Percentiles rank a stretch among this genome's conserved stretches.
These are phyloP conservation scores for Torymus aiolomorphi DNA, from an alignment of 2,888 invertebrate species.

Conservation along the genomic window DNA sequence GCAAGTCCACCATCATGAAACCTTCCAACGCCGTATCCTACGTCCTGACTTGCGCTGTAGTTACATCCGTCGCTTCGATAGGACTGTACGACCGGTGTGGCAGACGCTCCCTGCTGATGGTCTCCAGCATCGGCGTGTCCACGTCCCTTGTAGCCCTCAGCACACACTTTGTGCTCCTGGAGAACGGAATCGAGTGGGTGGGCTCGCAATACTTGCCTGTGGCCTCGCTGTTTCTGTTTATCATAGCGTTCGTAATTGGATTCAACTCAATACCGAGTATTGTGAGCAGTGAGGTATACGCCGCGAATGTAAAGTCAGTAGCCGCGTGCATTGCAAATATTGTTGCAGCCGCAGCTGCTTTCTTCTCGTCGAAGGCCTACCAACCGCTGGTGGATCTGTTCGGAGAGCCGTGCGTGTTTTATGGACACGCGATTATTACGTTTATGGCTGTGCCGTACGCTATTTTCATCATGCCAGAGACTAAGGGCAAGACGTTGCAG, in stretches of 20 bases:
- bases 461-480: conserved; percentile 87
- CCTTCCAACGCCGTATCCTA: conserved; percentile 67
- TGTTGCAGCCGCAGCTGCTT: conserved; percentile 57
- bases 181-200: conserved; percentile 51
- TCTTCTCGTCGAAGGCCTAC: conserved; percentile 60
- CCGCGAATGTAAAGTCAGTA: conserved; percentile 60
- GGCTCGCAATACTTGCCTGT: conserved; percentile 66
- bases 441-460: conserved; percentile 70
- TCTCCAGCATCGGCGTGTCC: conserved; percentile 64
- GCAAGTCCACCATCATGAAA: conserved; percentile 61
- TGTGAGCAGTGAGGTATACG: conserved; percentile 60
- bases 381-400: conserved; percentile 58
- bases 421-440: conserved; percentile 60
- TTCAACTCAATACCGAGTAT: conserved; percentile 59
- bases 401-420: conserved; percentile 61
- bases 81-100: conserved; percentile 67
- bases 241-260: conserved; percentile 61
- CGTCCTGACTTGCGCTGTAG: conserved; percentile 62
- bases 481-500: conserved; percentile 91
- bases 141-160: conserved; percentile 59
- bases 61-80: conserved; percentile 61
- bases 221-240: conserved; percentile 62
- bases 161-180: conserved; percentile 63
- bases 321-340: conserved; percentile 60
- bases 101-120: conserved; percentile 64